Conservation (phyloP, 1,140 invertebrate species). For the Coptotermes formosanus region DNA sequence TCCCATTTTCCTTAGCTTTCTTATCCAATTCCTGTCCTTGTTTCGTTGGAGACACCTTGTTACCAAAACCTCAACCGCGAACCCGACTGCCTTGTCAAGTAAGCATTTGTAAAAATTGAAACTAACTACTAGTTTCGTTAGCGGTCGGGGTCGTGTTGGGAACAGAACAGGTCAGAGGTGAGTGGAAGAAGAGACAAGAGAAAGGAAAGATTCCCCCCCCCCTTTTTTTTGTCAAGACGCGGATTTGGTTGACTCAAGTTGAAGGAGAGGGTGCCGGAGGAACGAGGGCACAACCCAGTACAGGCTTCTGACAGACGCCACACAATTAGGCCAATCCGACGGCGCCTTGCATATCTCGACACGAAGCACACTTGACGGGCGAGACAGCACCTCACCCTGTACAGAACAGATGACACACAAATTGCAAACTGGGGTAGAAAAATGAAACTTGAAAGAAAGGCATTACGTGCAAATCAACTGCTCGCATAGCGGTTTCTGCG, state of each 20-base stretch:
- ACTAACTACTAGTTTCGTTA: conserved; percentile 21
- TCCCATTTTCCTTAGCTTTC: neutral
- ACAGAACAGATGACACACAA: neutral
- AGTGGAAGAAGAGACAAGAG: neutral
- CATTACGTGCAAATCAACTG: neutral
- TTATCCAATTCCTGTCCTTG: neutral
- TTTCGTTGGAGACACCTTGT: conserved; percentile 19
- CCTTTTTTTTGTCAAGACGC: conserved; percentile 22
- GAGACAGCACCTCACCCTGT: neutral
- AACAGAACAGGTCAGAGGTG: conserved; percentile 4
- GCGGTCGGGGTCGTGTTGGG: neutral
- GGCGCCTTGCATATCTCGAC: neutral
- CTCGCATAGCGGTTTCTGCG: no score
- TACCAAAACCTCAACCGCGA: neutral
- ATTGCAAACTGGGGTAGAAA: neutral
- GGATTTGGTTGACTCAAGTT: conserved; percentile 26
- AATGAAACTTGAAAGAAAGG: neutral
- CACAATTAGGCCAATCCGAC: conserved; percentile 35
- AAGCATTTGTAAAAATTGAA: conserved; percentile 31
- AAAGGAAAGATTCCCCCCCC: neutral
- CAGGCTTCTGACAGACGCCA: conserved; percentile 24
- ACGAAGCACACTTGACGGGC: neutral
- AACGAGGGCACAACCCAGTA: neutral
- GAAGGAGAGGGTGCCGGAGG: neutral
- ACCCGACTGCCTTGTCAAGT: conserved; percentile 22